phyloP scores from a whole-genome alignment of 2,797 vertebrate species.

The Poeciliopsis turneri region DNA sequence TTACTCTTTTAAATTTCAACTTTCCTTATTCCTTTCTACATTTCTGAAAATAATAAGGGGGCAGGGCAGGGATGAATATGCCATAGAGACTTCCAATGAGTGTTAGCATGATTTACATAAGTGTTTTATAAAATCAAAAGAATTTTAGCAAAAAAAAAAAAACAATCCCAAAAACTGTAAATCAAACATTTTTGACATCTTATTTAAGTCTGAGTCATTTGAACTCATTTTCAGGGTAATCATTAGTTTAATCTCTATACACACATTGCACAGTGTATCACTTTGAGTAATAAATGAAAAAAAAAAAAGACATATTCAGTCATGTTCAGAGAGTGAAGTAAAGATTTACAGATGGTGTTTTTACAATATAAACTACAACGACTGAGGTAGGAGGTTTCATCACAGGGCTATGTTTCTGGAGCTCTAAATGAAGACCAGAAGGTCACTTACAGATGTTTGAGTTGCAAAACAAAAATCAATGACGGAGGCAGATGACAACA shows the following conservation, averaged over 20 bases:
- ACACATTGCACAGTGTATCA: slow-evolving; percentile 24
- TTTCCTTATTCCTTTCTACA: slow-evolving; percentile 4
- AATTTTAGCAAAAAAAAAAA: background rate
- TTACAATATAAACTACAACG: slow-evolving; percentile 25
- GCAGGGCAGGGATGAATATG: slow-evolving; percentile 3
- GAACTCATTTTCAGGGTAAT: background rate
- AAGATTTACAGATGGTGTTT: slow-evolving; percentile 39
- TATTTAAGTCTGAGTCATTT: background rate
- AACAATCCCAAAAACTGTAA: background rate
- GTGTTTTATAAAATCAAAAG: too few species aligned
- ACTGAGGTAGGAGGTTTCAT: slow-evolving; percentile 40
- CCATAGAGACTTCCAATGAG: background rate
- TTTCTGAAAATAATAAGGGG: slow-evolving; percentile 6
- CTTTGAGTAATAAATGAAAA: slow-evolving; percentile 28
- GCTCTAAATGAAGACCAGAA: slow-evolving; percentile 61
- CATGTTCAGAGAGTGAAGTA: slow-evolving; percentile 8
- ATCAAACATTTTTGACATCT: background rate
- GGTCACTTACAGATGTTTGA: slow-evolving; percentile 39
- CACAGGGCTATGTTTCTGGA: slow-evolving; percentile 14
- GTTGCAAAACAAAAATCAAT: slow-evolving; percentile 23
- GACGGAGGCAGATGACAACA: slow-evolving; percentile 14
- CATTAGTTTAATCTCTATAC: slow-evolving; percentile 5
- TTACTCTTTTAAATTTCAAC: background rate
- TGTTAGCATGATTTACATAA: background rate
- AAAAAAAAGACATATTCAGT: slow-evolving; percentile 32